Conservation (phyloP, 2,888 invertebrate genomes). For the Drosophila paramelanica region DNA sequence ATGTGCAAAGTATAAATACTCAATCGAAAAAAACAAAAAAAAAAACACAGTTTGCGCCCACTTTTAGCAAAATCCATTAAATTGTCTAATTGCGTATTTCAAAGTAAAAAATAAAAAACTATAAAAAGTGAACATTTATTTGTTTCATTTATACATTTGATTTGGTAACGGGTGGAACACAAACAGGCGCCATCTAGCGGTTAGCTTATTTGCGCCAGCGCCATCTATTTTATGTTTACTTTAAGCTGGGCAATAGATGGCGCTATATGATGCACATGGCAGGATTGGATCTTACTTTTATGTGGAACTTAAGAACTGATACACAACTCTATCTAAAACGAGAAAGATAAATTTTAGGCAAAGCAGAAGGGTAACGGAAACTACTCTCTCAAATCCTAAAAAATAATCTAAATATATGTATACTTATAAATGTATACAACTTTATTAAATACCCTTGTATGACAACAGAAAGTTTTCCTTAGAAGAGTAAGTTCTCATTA, state of each 20-base stretch:
- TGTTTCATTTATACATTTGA: constrained; percentile 10
- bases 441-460: no score
- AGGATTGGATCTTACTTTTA: background rate
- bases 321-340: no score
- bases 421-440: no score
- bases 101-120: constrained; percentile 36
- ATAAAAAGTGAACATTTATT: background rate
- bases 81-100: constrained; percentile 60
- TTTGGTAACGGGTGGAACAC: background rate
- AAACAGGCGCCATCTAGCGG: constrained; percentile 26
- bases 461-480: no score
- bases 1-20: constrained; percentile 56
- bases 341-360: no score
- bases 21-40: constrained; percentile 24
- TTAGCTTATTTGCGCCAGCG: background rate
- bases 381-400: no score
- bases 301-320: background rate
- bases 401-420: no score
- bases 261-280: background rate
- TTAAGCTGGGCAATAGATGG: constrained; percentile 6
- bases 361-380: no score
- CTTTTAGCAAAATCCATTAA: constrained; percentile 58
- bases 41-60: constrained; percentile 43
- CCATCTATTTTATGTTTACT: background rate
- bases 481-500: no score